A percentile compares a stretch with the other conserved stretches of the same genome.
Conservation (phyloP, 2,888 invertebrate species). For the Mythimna ferrago region DNA sequence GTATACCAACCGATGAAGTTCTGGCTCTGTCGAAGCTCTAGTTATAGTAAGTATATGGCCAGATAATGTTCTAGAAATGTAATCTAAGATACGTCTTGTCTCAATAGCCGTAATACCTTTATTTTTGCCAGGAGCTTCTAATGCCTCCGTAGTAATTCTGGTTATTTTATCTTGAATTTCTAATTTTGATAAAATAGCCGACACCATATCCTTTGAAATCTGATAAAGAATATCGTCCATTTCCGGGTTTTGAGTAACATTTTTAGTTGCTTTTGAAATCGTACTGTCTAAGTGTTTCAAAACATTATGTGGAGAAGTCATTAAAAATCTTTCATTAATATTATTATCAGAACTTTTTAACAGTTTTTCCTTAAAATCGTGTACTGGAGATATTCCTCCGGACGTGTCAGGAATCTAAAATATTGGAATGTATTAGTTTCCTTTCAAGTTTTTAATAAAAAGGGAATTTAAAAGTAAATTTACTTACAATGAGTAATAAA, state of each 20-base stretch:
- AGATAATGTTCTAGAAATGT: slow-evolving; percentile 86
- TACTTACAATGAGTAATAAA: slow-evolving; percentile 59
- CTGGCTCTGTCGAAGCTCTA: slow-evolving; percentile 86
- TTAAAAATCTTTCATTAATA: slow-evolving; percentile 70
- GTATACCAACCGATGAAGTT: slow-evolving; percentile 86
- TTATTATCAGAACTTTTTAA: slow-evolving; percentile 70
- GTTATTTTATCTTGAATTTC: slow-evolving; percentile 89
- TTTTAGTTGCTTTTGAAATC: slow-evolving; percentile 80
- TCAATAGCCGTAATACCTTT: slow-evolving; percentile 88
- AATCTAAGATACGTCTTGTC: slow-evolving; percentile 86
- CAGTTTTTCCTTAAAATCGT: slow-evolving; percentile 80
- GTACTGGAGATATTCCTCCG: slow-evolving; percentile 85
- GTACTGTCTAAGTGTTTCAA: slow-evolving; percentile 82
- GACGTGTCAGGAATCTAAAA: slow-evolving; percentile 71
- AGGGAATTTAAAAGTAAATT: not conserved
- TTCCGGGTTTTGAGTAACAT: slow-evolving; percentile 84
- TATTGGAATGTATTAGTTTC: slow-evolving; percentile 8
- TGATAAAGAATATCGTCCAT: slow-evolving; percentile 86
- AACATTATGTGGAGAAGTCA: slow-evolving; percentile 81
- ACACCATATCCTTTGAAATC: slow-evolving; percentile 85
- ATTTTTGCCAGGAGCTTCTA: slow-evolving; percentile 85
- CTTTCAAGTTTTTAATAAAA: slow-evolving; percentile 1
- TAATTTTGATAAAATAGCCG: slow-evolving; percentile 84
- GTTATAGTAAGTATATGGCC: slow-evolving; percentile 85
- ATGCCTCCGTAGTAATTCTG: slow-evolving; percentile 84